These are phyloP conservation scores for Ceriagrion tenellum DNA, from an alignment of 2,888 invertebrate species.

Conservation along the genomic window DNA sequence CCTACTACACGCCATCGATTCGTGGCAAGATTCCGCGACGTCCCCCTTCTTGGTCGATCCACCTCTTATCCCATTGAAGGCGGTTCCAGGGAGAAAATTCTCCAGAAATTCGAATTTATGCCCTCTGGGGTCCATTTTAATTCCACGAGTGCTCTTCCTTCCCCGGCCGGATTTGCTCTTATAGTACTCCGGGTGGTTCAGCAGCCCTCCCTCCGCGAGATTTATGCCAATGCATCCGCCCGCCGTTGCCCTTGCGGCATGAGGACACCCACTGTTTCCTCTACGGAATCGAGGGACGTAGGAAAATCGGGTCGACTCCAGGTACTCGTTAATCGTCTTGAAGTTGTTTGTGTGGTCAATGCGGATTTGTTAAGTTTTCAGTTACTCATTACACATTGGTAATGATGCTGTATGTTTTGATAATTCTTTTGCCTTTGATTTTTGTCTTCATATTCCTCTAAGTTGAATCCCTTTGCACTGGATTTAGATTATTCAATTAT, in stretches of 20 bases:
- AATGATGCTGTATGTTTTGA: too few relatives aligned
- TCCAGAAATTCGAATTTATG: neutral
- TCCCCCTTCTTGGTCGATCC: neutral
- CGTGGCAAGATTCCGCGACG: neutral
- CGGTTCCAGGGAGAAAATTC: neutral
- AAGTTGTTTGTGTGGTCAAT: neutral
- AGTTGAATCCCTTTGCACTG: too few relatives aligned
- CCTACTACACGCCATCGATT: neutral
- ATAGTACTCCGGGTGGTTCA: neutral
- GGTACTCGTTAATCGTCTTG: neutral
- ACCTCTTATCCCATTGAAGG: neutral
- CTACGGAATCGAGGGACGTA: neutral
- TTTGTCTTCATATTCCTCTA: too few relatives aligned
- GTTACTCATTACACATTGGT: too few relatives aligned
- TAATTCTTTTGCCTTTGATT: too few relatives aligned
- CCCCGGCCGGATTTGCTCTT: neutral
- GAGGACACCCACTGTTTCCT: neutral
- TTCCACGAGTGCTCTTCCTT: neutral
- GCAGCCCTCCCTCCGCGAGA: neutral
- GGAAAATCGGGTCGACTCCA: neutral
- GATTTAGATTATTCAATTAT: too few relatives aligned
- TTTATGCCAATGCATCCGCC: neutral
- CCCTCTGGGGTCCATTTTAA: neutral
- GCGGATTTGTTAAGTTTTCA: neutral
- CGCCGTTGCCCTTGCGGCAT: neutral